Base-by-base conservation (phyloP, 2,113 vertebrate species). In the Xenopus laevis region DNA sequence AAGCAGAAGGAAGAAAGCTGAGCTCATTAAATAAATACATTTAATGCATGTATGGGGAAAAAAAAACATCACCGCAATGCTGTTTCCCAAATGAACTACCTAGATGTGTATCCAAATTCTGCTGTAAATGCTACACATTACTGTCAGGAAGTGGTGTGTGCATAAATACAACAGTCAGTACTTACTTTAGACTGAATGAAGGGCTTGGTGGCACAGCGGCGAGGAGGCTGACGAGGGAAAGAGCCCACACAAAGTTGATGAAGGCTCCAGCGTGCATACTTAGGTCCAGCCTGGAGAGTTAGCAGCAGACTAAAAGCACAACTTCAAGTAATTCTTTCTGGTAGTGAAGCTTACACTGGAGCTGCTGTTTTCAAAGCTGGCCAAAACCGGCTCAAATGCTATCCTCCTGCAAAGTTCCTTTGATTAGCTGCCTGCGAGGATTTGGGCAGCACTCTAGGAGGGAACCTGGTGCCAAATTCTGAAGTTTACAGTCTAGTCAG, bases 341-440 rank as follows among this genome's bases (percentile, higher is more conserved):
- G 67, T 46, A 78, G 67, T 65, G 78, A 67, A 76, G 53, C 59
- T 71, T 53, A 5, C 11, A 3, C 55, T 1, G 7, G 21, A 23
- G 52, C 27, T 46, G 0, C 74, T 72, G 78, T 78, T 71, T 74
- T 57, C 83, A 66, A 82, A 89, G 88, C 89, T 89, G 91, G 88
- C 84, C 90, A 86, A 90, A 89, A 85, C 87, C 83, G 71, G 87
- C 88, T 91, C 66, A 79, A 18, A 80, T 86, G 82, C 86, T 85
- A 81, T 90, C 81, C 23, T 27, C 23, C 79, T 86, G 87, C 90
- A 85, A 67, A 90, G 87, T 79, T 91, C 87, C 92, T 92, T 88
- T 89, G 89, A 95, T 92, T 94, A 94, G 89, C 88, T 88, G 93
- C 93, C 91, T 89, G 86, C 81, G 80, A 89, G 87, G 89, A 88